Percentiles rank a stretch among this genome's conserved stretches.
Evolutionary conservation across 2,888 invertebrate genomes (phyloP).

Genomic region (Bruchidius siliquastri): DNA sequence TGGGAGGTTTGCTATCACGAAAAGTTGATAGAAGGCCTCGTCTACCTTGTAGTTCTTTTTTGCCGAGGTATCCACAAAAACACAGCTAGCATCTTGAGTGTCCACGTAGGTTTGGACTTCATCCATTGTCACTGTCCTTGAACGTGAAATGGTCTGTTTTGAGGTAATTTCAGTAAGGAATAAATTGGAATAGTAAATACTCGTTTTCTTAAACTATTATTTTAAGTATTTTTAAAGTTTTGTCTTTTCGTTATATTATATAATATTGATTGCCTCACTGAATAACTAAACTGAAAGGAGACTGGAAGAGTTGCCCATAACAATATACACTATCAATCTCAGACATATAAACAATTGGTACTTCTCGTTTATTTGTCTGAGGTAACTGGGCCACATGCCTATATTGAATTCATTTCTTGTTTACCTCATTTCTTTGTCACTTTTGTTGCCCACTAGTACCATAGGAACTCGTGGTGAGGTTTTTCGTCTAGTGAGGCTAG

Average conservation of each 20-base stretch:
- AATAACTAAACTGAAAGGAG: too few species aligned
- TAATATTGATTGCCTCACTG: too few species aligned
- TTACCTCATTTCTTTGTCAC: constrained; percentile 75
- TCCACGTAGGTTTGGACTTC: constrained; percentile 75
- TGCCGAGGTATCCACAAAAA: constrained; percentile 79
- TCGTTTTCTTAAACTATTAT: too few species aligned
- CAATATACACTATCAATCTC: too few species aligned
- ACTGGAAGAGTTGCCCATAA: too few species aligned
- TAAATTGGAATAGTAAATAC: too few species aligned
- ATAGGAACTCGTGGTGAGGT: constrained; percentile 72
- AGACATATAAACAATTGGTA: too few species aligned
- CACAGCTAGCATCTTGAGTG: constrained; percentile 70
- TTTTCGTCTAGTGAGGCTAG: constrained; percentile 51
- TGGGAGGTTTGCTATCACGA: constrained; percentile 76
- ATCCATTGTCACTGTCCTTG: constrained; percentile 69
- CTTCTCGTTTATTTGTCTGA: too few species aligned
- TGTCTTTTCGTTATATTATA: too few species aligned
- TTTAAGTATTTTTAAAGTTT: too few species aligned
- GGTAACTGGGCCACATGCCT: too few species aligned
- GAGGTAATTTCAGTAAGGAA: too few species aligned
- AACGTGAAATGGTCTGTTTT: background rate
- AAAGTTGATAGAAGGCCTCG: constrained; percentile 79
- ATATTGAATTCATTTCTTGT: constrained; percentile 26
- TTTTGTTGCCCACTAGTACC: constrained; percentile 84
- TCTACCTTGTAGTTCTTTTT: constrained; percentile 77